A percentile compares a stretch with the other conserved stretches of the same genome.
Conservation (phyloP, 2,888 invertebrate genomes). For the Amphiduros pacificus region DNA sequence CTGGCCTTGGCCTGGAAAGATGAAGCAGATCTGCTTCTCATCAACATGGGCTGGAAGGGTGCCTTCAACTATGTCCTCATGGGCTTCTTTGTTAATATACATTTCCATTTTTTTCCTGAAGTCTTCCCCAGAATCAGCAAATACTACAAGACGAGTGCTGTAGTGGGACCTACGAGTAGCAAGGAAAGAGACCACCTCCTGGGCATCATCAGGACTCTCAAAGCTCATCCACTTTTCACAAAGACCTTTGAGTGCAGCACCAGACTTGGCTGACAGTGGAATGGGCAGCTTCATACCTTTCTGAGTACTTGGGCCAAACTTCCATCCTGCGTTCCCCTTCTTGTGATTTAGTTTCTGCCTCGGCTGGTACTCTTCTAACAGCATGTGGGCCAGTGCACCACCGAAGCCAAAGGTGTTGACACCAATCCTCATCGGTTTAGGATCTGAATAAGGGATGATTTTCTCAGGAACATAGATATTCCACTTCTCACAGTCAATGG, state of each 20-base stretch:
- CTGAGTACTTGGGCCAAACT: constrained; percentile 10
- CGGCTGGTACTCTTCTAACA: constrained; percentile 23
- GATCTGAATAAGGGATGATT: constrained; percentile 7
- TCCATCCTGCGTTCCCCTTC: constrained; percentile 20
- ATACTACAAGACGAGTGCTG: constrained; percentile 11
- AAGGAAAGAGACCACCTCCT: constrained; percentile 18
- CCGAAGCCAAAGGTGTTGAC: constrained; percentile 24
- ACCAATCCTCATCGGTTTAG: constrained; percentile 18
- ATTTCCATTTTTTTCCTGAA: constrained; percentile 7
- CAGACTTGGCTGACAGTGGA: constrained; percentile 21
- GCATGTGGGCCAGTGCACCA: constrained; percentile 24
- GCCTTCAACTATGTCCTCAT: constrained; percentile 17
- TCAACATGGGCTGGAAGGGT: background rate
- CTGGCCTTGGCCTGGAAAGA: constrained; percentile 29
- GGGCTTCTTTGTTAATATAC: constrained; percentile 6
- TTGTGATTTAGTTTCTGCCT: background rate
- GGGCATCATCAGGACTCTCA: constrained; percentile 19
- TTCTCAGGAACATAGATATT: constrained; percentile 19
- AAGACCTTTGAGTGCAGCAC: constrained; percentile 16
- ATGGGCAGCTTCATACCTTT: constrained; percentile 13
- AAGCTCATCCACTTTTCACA: constrained; percentile 14
- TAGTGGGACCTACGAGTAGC: constrained; percentile 19
- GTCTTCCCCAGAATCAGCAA: constrained; percentile 17
- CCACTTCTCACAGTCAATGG: background rate
- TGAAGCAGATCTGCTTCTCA: constrained; percentile 20